Evolutionary conservation across 2,888 invertebrate species (phyloP).

Genomic region (Caenorhabditis sulstoni): DNA sequence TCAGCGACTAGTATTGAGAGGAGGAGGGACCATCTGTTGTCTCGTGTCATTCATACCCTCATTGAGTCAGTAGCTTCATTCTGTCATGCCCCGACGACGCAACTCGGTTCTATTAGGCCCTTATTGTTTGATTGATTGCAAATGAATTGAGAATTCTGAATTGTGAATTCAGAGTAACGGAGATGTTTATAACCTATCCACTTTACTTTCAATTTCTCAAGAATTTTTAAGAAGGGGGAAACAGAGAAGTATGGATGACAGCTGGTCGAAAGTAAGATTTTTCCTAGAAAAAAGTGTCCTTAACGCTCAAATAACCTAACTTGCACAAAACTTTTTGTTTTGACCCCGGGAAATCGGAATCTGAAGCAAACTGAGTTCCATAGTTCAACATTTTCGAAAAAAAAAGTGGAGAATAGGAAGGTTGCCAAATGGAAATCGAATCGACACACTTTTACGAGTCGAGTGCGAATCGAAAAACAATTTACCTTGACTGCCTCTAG

Average conservation of each 20-base stretch:
- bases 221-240: too few relatives aligned
- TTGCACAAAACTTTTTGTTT: too few relatives aligned
- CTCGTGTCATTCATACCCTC: constrained; percentile 52
- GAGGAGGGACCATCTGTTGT: constrained; percentile 39
- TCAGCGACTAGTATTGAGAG: constrained; percentile 22
- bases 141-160: constrained; percentile 31
- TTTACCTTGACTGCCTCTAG: not conserved
- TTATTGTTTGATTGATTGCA: constrained; percentile 59
- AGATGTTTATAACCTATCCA: not conserved
- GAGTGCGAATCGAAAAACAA: too few relatives aligned
- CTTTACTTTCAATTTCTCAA: not conserved
- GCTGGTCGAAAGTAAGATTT: not conserved
- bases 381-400: not conserved
- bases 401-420: not conserved
- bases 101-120: constrained; percentile 47
- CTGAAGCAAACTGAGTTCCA: not conserved
- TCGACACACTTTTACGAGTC: too few relatives aligned
- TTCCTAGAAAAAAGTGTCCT: constrained; percentile 1
- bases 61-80: constrained; percentile 42
- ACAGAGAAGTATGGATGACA: not conserved
- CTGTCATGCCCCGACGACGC: constrained; percentile 20
- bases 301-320: too few relatives aligned
- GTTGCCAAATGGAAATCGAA: not conserved
- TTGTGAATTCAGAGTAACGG: not conserved
- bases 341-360: not conserved